phyloP scores from a whole-genome alignment of 2,888 invertebrate genomes.

The Harmothoe impar region DNA sequence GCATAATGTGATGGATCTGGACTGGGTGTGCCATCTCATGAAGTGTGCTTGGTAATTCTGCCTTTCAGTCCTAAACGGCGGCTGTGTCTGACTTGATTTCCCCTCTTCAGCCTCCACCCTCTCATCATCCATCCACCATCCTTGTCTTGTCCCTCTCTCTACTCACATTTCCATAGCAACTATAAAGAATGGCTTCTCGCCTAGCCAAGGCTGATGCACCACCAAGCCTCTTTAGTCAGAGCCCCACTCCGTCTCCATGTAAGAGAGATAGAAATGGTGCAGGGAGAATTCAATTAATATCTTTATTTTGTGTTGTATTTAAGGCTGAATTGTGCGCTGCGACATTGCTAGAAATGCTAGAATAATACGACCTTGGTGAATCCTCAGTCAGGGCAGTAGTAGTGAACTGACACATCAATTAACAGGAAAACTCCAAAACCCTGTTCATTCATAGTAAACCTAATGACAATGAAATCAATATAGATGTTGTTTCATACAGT shows the following conservation, averaged over 20 bases:
- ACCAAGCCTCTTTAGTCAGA: neutral
- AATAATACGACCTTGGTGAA: neutral
- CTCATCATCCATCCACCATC: slow-evolving; percentile 11
- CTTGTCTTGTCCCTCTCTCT: neutral
- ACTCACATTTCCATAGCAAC: slow-evolving; percentile 3
- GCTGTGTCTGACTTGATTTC: no score
- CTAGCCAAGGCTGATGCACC: neutral
- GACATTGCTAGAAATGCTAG: neutral
- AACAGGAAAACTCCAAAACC: no score
- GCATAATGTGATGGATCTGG: no score
- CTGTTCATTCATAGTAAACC: no score
- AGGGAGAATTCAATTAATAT: slow-evolving; percentile 29
- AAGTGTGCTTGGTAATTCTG: no score
- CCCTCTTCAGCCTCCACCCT: neutral
- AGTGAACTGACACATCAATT: no score
- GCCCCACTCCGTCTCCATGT: neutral
- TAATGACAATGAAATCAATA: no score
- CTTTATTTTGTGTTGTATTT: neutral
- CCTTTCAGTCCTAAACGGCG: no score
- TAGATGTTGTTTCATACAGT: no score
- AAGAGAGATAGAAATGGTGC: neutral
- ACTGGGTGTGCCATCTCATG: no score
- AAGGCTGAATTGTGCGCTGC: neutral
- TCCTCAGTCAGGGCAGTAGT: no score
- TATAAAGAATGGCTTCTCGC: neutral